A percentile compares a stretch with the other conserved stretches of the same genome.
phyloP scores from a whole-genome alignment of 2,113 vertebrate genomes.

The Sclerurus mexicanus region DNA sequence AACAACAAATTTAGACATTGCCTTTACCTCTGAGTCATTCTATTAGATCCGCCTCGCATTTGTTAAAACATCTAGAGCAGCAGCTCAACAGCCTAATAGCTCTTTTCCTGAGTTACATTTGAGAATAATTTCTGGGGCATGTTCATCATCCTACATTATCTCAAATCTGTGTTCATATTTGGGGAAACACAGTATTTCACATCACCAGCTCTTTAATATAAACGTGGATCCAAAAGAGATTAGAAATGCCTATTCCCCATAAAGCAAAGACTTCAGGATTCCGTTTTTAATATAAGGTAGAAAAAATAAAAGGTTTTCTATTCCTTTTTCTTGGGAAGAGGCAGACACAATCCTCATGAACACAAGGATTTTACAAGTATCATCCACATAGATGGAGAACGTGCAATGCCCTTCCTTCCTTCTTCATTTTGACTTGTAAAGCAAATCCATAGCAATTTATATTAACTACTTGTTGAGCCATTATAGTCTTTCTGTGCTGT shows the following conservation, averaged over 20 bases:
- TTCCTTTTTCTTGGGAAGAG: background rate
- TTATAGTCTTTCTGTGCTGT: background rate
- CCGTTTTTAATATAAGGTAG: background rate
- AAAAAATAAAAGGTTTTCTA: background rate
- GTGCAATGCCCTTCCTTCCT: background rate
- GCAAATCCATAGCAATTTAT: background rate
- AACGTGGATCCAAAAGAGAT: background rate
- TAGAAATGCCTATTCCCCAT: background rate
- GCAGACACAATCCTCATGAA: background rate
- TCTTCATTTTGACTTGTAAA: background rate
- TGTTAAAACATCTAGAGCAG: slow-evolving; percentile 2
- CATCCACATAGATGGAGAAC: background rate
- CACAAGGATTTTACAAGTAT: background rate
- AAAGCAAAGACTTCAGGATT: background rate
- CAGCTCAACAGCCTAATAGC: background rate
- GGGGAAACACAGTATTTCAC: background rate
- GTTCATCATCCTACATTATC: background rate
- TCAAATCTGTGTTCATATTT: background rate
- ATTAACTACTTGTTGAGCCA: background rate
- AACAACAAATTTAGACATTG: slow-evolving; percentile 29
- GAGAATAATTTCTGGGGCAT: background rate
- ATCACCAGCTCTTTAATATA: background rate
- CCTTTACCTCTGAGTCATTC: slow-evolving; percentile 47
- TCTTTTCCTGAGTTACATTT: slow-evolving; percentile 5
- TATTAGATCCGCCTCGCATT: background rate